Evolutionary conservation across 2,888 invertebrate species (phyloP).

Genomic region (Smittia sp.): DNA sequence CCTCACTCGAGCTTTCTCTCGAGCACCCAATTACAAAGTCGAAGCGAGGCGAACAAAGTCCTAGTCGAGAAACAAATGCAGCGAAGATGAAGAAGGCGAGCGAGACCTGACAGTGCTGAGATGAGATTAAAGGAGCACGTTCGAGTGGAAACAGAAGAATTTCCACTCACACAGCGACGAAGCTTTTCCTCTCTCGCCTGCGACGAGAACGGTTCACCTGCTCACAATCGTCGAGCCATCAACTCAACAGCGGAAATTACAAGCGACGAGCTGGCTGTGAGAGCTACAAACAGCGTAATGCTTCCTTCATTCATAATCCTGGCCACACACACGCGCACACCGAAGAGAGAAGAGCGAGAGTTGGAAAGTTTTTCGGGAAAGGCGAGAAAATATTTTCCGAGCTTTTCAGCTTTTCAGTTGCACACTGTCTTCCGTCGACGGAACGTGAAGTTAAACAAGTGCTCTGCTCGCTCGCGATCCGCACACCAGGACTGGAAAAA

Average conservation of each 20-base stretch:
- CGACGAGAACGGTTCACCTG: constrained; percentile 3
- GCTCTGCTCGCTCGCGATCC: constrained; percentile 30
- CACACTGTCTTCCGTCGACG: constrained; percentile 44
- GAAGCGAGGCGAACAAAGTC: background rate
- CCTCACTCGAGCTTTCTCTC: background rate
- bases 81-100: background rate
- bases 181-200: background rate
- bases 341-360: constrained; percentile 6
- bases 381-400: background rate
- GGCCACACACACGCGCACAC: background rate
- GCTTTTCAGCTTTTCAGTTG: constrained; percentile 43
- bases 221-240: background rate
- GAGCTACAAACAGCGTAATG: background rate
- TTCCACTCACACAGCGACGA: background rate
- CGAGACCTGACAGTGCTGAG: background rate
- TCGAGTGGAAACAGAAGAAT: background rate
- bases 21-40: background rate
- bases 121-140: constrained; percentile 15
- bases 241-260: background rate
- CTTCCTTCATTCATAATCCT: constrained; percentile 32
- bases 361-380: background rate
- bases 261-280: background rate
- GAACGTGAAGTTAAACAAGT: constrained; percentile 34
- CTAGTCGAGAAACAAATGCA: background rate
- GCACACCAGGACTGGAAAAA: constrained; percentile 23